phyloP scores from a whole-genome alignment of 2,888 invertebrate species.

The Seladonia tumulorum region DNA sequence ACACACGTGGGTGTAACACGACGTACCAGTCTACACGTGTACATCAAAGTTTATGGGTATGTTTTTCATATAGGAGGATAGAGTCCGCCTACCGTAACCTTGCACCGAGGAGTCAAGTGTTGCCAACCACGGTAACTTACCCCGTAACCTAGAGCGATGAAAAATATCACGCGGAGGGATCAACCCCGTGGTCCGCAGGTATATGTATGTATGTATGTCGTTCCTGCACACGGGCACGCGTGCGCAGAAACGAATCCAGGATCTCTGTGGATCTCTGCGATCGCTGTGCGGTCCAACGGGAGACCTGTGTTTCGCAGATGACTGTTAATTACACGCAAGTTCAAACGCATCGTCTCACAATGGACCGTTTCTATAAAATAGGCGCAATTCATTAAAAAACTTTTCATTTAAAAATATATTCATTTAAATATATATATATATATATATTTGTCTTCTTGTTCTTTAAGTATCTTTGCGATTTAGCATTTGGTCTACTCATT shows the following conservation, averaged over 20 bases:
- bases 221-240: neutral
- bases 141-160: slow-evolving; percentile 70
- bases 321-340: too few relatives aligned
- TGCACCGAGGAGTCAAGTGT: slow-evolving; percentile 72
- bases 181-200: slow-evolving; percentile 23
- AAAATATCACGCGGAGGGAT: slow-evolving; percentile 59
- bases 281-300: neutral
- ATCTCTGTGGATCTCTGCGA: neutral
- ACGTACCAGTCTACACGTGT: slow-evolving; percentile 24
- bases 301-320: too few relatives aligned
- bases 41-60: slow-evolving; percentile 35
- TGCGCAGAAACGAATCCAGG: slow-evolving; percentile 31
- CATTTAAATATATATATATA: too few relatives aligned
- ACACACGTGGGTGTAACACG: slow-evolving; percentile 51
- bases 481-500: too few relatives aligned
- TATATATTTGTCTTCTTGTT: too few relatives aligned
- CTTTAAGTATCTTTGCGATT: too few relatives aligned
- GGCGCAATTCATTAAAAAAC: too few relatives aligned
- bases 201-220: neutral
- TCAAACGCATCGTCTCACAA: too few relatives aligned
- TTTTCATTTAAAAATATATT: too few relatives aligned
- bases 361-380: too few relatives aligned
- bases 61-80: slow-evolving; percentile 59
- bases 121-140: slow-evolving; percentile 73
- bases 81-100: slow-evolving; percentile 69